Percentiles rank a stretch among this genome's conserved stretches.
These are phyloP conservation scores for Ips typographus DNA, from an alignment of 1,140 invertebrate genomes.

Conservation along the genomic window DNA sequence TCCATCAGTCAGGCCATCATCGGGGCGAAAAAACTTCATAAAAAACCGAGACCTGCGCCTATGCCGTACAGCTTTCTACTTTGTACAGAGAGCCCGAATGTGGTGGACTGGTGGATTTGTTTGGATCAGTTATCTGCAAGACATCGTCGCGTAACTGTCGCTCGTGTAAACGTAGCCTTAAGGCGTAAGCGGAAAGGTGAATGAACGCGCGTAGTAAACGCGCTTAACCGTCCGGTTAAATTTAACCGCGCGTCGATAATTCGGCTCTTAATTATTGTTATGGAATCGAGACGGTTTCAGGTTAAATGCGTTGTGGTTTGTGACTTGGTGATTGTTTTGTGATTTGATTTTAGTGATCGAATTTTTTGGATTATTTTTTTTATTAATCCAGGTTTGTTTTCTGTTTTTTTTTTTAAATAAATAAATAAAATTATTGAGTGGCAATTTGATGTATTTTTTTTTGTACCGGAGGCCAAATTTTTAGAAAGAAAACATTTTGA, in stretches of 20 bases:
- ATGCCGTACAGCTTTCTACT: conserved; percentile 38
- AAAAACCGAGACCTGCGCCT: conserved; percentile 29
- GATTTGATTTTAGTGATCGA: conserved; percentile 8
- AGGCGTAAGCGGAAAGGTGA: conserved; percentile 19
- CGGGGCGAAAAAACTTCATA: conserved; percentile 14
- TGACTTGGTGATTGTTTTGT: conserved; percentile 37
- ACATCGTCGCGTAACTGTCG: conserved; percentile 14
- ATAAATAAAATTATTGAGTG: neutral
- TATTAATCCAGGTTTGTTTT: conserved; percentile 6
- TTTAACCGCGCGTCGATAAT: conserved; percentile 3
- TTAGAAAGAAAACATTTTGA: no score
- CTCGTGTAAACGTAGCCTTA: conserved; percentile 2
- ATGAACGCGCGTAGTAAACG: conserved; percentile 20
- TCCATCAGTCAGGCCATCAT: no score
- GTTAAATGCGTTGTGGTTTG: conserved; percentile 45
- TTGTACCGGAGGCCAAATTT: no score
- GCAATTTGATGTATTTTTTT: neutral
- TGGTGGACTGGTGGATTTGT: conserved; percentile 21
- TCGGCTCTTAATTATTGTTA: neutral
- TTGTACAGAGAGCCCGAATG: conserved; percentile 1
- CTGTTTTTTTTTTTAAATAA: no score
- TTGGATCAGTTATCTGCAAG: conserved; percentile 32
- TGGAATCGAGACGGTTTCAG: neutral
- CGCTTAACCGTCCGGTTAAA: neutral
- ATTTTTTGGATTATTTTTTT: conserved; percentile 23